These are phyloP conservation scores for Uria aalge DNA, from an alignment of 2,113 vertebrate genomes.

Conservation along the genomic window DNA sequence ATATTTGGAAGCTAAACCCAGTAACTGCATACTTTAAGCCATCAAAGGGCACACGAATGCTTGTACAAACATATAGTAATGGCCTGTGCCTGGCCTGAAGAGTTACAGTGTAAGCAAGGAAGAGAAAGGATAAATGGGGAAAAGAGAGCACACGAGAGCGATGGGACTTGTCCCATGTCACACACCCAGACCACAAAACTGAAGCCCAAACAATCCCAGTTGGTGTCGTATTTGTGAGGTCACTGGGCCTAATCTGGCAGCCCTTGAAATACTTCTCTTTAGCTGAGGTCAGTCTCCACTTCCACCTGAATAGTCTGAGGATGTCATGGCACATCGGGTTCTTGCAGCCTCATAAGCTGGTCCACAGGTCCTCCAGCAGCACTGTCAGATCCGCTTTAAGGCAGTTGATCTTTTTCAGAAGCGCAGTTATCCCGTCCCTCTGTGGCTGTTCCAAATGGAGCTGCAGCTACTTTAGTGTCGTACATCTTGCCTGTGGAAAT, in stretches of 20 bases:
- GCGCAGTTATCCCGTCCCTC: background rate
- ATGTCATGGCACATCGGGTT: background rate
- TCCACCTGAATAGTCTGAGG: background rate
- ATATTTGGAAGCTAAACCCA: background rate
- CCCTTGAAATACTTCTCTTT: background rate
- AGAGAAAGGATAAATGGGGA: background rate
- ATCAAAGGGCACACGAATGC: background rate
- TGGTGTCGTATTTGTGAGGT: background rate
- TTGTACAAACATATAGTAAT: background rate
- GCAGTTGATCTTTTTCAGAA: background rate
- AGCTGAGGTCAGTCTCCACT: background rate
- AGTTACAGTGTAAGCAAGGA: background rate
- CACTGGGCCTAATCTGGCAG: background rate
- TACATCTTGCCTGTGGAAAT: background rate
- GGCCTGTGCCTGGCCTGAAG: background rate
- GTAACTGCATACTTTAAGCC: background rate
- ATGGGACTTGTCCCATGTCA: background rate
- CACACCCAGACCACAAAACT: background rate
- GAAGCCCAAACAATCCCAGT: background rate
- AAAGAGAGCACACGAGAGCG: background rate
- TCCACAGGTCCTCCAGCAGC: background rate
- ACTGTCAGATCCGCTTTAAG: background rate
- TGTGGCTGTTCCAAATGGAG: background rate
- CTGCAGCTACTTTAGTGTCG: background rate
- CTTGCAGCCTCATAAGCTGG: background rate